Percentiles rank a stretch among this genome's conserved stretches.
Conservation (phyloP, 2,113 vertebrate genomes). For the Python bivittatus region DNA sequence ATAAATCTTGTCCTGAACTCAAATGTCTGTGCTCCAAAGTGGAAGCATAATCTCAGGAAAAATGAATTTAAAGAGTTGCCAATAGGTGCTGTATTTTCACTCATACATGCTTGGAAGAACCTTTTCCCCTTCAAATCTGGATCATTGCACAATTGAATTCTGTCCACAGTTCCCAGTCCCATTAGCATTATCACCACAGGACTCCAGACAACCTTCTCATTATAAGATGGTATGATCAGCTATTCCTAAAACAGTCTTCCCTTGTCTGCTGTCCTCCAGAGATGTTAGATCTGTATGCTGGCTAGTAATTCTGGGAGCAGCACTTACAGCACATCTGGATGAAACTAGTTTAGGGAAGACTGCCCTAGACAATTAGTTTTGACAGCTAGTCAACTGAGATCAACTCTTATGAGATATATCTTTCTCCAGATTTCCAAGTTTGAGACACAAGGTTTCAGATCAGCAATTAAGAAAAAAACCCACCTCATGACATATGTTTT, state of each 20-base stretch:
- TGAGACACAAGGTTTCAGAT: not conserved
- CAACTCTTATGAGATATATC: not conserved
- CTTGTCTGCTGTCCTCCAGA: not conserved
- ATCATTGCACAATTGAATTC: not conserved
- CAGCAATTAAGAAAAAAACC: not conserved
- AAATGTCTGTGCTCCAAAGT: not conserved
- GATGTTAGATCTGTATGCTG: not conserved
- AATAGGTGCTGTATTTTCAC: not conserved
- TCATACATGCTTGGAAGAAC: not conserved
- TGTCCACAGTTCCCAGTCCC: not conserved
- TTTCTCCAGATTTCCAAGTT: not conserved
- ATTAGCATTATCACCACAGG: not conserved
- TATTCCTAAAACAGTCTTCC: not conserved
- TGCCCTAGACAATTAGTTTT: not conserved
- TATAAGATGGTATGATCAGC: not conserved
- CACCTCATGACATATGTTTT: not conserved
- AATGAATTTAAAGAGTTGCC: not conserved
- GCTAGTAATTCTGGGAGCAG: not conserved
- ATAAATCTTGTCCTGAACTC: not conserved
- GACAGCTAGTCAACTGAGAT: not conserved
- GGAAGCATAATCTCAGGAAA: not conserved
- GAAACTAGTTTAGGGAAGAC: not conserved
- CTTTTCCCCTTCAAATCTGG: not conserved
- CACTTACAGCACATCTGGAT: not conserved
- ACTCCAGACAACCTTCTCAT: not conserved